Conservation (phyloP, 2,888 invertebrate species). For the Yponomeuta plumbellus region DNA sequence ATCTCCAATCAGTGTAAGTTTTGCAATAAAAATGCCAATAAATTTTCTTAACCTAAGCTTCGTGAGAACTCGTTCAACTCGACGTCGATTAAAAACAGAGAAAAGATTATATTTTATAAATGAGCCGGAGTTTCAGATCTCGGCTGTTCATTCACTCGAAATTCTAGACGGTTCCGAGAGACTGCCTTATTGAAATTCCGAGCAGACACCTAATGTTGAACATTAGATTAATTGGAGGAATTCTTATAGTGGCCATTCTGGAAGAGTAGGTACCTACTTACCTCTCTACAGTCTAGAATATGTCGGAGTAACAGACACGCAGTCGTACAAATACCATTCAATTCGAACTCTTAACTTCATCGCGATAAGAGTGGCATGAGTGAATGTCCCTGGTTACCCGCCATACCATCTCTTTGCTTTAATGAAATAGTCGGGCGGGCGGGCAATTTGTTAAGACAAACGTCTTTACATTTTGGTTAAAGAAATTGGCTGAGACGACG, state of each 20-base stretch:
- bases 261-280: not conserved
- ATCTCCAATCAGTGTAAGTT: constrained; percentile 8
- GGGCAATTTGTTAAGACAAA: constrained; percentile 41
- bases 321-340: not conserved
- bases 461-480: constrained; percentile 24
- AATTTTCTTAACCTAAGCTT: not conserved
- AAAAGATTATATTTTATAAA: not conserved
- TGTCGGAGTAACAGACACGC: not conserved
- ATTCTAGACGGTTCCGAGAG: not conserved
- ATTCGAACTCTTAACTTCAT: not conserved
- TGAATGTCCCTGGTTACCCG: not conserved
- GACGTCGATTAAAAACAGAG: not conserved
- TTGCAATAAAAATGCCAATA: constrained; percentile 9
- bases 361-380: not conserved
- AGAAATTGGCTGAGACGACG: not conserved
- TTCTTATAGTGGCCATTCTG: constrained; percentile 29
- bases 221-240: constrained; percentile 13
- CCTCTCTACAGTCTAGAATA: not conserved
- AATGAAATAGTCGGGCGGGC: constrained; percentile 36
- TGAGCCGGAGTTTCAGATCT: not conserved
- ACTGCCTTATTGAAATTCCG: constrained; percentile 8
- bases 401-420: constrained; percentile 41
- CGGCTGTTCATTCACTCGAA: constrained; percentile 1
- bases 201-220: constrained; percentile 5
- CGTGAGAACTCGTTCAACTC: not conserved